Evolutionary conservation across 2,113 vertebrate species (phyloP).

Genomic region (Pteropus alecto): DNA sequence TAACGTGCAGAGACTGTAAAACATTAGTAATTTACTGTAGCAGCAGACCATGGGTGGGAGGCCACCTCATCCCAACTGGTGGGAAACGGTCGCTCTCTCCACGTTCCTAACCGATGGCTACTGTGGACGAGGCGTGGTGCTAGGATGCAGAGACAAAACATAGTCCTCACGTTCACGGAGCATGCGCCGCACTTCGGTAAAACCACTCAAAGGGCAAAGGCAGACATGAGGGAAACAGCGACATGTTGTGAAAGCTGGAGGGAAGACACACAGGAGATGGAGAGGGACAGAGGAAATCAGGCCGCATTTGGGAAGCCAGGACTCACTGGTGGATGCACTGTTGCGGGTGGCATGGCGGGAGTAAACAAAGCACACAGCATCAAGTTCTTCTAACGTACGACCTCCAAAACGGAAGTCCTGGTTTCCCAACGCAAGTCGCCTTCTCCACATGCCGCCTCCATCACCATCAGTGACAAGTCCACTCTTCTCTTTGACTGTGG

Average conservation of each 20-base stretch:
- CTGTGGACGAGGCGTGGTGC: not conserved
- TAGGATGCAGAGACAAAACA: not conserved
- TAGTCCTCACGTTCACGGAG: not conserved
- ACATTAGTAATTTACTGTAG: not conserved
- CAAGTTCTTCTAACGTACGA: not conserved
- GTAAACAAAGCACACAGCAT: not conserved
- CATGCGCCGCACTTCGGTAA: not conserved
- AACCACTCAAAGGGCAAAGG: not conserved
- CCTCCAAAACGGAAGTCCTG: not conserved
- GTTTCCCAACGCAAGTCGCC: not conserved
- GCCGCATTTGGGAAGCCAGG: not conserved
- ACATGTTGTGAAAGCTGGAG: not conserved
- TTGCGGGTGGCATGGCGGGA: accelerated
- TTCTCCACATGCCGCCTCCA: not conserved
- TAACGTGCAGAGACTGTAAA: not conserved
- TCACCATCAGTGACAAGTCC: not conserved
- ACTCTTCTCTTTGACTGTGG: not conserved
- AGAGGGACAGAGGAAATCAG: not conserved
- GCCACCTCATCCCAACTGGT: not conserved
- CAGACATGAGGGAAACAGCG: not conserved
- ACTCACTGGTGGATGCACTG: no score
- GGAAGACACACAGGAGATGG: not conserved
- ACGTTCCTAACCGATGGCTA: not conserved
- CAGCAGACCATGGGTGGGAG: not conserved
- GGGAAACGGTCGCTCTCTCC: not conserved